Conservation (phyloP, 2,888 invertebrate genomes). For the Ichneumoninae sp. region DNA sequence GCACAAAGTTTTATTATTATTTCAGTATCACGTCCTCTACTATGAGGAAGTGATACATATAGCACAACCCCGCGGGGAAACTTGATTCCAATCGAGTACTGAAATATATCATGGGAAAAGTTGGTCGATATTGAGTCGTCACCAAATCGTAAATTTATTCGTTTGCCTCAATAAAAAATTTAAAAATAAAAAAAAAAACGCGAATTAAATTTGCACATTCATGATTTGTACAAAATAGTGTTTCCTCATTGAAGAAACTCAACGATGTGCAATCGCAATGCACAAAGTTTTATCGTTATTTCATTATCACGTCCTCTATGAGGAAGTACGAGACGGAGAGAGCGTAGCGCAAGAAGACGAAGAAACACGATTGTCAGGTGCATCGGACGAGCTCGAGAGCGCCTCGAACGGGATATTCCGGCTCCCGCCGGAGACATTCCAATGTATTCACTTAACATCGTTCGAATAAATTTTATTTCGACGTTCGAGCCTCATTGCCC, state of each 20-base stretch:
- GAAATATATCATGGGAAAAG: not conserved
- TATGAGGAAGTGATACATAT: not conserved
- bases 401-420: slow-evolving; percentile 62
- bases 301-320: not conserved
- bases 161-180: not conserved
- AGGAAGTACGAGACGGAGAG: slow-evolving; percentile 14
- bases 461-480: slow-evolving; percentile 33
- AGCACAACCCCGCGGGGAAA: not conserved
- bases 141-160: slow-evolving; percentile 18
- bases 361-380: slow-evolving; percentile 58
- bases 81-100: not conserved
- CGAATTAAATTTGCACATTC: not conserved
- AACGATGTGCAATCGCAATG: not conserved
- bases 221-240: not conserved
- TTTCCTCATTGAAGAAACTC: not conserved
- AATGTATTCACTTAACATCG: slow-evolving; percentile 35
- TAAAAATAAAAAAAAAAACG: not conserved
- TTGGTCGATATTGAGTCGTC: slow-evolving; percentile 6
- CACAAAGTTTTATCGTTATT: not conserved
- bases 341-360: slow-evolving; percentile 30
- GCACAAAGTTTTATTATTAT: not conserved
- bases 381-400: slow-evolving; percentile 32
- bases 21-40: not conserved
- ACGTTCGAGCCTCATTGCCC: slow-evolving; percentile 7
- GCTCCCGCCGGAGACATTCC: slow-evolving; percentile 53